Conservation (phyloP, 2,888 invertebrate genomes). For the Pemphredon lugubris region DNA sequence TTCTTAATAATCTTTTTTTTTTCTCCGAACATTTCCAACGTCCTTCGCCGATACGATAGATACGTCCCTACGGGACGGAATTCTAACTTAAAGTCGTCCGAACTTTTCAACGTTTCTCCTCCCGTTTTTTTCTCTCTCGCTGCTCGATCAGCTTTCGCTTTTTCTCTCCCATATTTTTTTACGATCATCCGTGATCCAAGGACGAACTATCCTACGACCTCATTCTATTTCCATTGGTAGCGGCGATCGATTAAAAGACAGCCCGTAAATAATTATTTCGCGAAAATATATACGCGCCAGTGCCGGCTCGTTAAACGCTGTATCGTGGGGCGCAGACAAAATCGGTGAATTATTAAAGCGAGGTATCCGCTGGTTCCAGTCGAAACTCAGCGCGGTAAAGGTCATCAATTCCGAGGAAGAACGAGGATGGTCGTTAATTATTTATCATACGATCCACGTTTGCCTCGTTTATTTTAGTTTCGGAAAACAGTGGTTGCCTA, state of each 20-base stretch:
- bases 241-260: conserved; percentile 3
- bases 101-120: conserved; percentile 9
- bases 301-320: conserved; percentile 4
- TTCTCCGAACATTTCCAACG: not conserved
- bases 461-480: conserved; percentile 1
- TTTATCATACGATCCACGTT: not conserved
- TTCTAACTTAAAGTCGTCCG: conserved; percentile 12
- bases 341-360: conserved; percentile 31
- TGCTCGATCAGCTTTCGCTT: not conserved
- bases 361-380: not conserved
- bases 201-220: not conserved
- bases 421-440: conserved; percentile 4
- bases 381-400: not conserved
- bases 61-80: conserved; percentile 6
- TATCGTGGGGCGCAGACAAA: conserved; percentile 5
- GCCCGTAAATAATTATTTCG: conserved; percentile 15
- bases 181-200: conserved; percentile 6
- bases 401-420: conserved; percentile 13
- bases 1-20: no score
- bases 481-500: not conserved
- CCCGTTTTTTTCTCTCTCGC: not conserved
- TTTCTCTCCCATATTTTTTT: not conserved
- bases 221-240: conserved; percentile 7
- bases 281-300: not conserved
- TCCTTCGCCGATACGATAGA: conserved; percentile 15